These are phyloP conservation scores for Hirudinaria manillensis DNA, from an alignment of 2,888 invertebrate species.

Conservation along the genomic window DNA sequence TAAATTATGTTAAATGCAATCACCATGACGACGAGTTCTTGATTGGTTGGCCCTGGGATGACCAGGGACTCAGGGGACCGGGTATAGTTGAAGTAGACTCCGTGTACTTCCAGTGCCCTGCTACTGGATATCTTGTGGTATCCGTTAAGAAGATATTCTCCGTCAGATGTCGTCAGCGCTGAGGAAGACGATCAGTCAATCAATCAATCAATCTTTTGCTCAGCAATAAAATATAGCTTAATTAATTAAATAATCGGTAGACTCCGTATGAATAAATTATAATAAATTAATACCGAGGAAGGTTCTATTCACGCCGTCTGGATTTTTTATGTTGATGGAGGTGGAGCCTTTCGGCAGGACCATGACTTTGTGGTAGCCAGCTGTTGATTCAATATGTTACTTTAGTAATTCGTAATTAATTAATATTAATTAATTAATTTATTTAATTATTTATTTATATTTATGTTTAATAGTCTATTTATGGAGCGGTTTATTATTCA, in stretches of 20 bases:
- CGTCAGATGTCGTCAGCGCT: neutral
- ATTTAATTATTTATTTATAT: neutral
- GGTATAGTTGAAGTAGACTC: neutral
- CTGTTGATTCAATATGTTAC: neutral
- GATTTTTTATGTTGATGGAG: slow-evolving; percentile 10
- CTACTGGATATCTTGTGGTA: neutral
- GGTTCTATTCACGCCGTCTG: neutral
- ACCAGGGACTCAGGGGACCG: neutral
- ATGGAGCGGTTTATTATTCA: too few species aligned
- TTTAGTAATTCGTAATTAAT: neutral
- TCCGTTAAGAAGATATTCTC: neutral
- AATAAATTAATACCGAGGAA: neutral
- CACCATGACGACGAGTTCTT: neutral
- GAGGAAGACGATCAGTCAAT: neutral
- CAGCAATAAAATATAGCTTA: too few species aligned
- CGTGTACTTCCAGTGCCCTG: neutral
- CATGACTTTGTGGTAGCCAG: slow-evolving; percentile 17
- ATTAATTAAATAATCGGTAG: too few species aligned
- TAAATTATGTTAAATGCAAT: too few species aligned
- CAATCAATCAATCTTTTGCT: too few species aligned
- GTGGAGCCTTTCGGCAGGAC: neutral
- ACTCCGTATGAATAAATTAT: too few species aligned
- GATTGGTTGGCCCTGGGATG: neutral
- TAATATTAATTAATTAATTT: neutral
- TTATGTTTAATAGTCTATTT: neutral